Evolutionary conservation across 2,113 vertebrate genomes (phyloP), one percentile per base, ranked within the genome.

Genomic region (Scomber japonicus): DNA sequence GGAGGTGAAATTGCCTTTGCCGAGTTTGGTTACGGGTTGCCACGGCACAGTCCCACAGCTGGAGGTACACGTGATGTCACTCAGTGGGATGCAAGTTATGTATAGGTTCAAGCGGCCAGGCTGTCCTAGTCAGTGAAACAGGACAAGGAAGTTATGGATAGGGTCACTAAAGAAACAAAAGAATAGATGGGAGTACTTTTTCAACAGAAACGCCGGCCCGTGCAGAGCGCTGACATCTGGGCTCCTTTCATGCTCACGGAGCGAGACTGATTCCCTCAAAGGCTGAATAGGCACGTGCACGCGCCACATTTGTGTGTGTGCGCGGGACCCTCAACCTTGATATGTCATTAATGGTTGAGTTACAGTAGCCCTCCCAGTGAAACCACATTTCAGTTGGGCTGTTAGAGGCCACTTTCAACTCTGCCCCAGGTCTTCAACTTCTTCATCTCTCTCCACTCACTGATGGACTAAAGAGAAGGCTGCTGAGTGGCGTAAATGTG

Each of bases 241-340:
- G 72, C 81, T 85, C 86, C 86, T 86, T 94, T 92, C 83, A 89
- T 93, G 87, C 78, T 91, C 86, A 87, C 50, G 50, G 69, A 90
- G 88, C 74, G 68, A 83, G 73, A 91, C 82, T 90, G 87, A 92
- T 90, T 87, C 78, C 67, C 67, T 88, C 73, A 88, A 86, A 93
- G 83, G 81, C 78, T 75, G 75, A 82, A 75, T 75, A 69, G 76
- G 48, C 78, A 30, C 19, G 40, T 77, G 73, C 71, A 60, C 27
- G 5, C 62, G 35, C 2, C 80, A 64, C 19, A 66, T 72, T 61
- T 80, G 51, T 67, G 67, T 74, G 78, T 65, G 68, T 68, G 48
- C 53, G 35, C 9, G 71, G 30, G 77, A 81, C 79, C 75, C 51
- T 78, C 54, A 75, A 84, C 85, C 79, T 74, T 73, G 81, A 64